A percentile compares a stretch with the other conserved stretches of the same genome.
Conservation (phyloP, 1,140 invertebrate genomes). For the Amyelois transitella region DNA sequence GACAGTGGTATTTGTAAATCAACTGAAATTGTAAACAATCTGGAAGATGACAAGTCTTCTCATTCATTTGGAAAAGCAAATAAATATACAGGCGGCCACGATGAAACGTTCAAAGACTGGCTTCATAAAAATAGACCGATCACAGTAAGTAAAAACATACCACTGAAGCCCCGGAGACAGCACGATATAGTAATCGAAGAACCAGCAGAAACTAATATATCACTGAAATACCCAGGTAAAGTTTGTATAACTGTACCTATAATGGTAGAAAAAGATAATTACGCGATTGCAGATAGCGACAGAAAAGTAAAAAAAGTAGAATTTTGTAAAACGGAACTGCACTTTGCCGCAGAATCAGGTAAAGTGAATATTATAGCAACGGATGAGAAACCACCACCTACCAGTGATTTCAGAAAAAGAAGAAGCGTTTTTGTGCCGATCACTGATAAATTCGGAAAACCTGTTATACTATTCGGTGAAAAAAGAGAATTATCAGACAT, state of each 20-base stretch:
- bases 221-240: conserved; percentile 55
- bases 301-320: conserved; percentile 83
- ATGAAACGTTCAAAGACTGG: conserved; percentile 64
- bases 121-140: conserved; percentile 53
- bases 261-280: conserved; percentile 35
- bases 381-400: conserved; percentile 87
- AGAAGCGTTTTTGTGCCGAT: conserved; percentile 71
- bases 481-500: conserved; percentile 29
- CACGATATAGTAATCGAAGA: conserved; percentile 29
- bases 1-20: conserved; percentile 83
- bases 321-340: conserved; percentile 90
- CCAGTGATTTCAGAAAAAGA: conserved; percentile 83
- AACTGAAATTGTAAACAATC: conserved; percentile 76
- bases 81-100: conserved; percentile 22
- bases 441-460: conserved; percentile 57
- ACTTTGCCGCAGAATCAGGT: conserved; percentile 88
- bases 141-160: conserved; percentile 23
- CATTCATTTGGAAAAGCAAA: conserved; percentile 18
- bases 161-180: conserved; percentile 26
- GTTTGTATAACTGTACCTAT: conserved; percentile 67
- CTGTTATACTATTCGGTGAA: conserved; percentile 59
- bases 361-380: conserved; percentile 90
- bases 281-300: conserved; percentile 44
- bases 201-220: conserved; percentile 41
- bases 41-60: conserved; percentile 21